Percentiles rank a stretch among this genome's conserved stretches.
Conservation (phyloP, 2,113 vertebrate genomes). For the Catharus minimus region DNA sequence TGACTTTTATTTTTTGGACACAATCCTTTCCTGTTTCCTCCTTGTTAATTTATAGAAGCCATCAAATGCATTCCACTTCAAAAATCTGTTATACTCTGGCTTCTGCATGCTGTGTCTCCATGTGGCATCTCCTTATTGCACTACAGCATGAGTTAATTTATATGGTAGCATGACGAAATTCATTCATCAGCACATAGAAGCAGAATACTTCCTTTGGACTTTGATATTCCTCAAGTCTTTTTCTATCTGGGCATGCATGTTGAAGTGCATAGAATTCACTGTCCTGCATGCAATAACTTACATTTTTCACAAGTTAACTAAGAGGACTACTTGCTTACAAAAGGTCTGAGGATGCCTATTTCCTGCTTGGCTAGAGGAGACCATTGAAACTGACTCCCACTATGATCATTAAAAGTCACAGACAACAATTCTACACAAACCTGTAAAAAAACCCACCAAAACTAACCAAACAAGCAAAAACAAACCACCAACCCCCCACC, state of each 20-base stretch:
- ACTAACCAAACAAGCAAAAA: background rate
- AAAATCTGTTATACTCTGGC: background rate
- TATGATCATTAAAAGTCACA: background rate
- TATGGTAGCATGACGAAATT: background rate
- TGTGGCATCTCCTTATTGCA: background rate
- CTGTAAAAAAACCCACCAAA: background rate
- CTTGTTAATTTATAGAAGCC: background rate
- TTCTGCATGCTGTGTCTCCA: background rate
- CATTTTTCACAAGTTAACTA: background rate
- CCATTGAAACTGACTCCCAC: background rate
- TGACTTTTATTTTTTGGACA: background rate
- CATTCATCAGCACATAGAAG: background rate
- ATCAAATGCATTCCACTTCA: background rate
- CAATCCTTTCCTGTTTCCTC: background rate
- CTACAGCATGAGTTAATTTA: background rate
- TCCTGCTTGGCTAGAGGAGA: background rate
- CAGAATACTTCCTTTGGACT: background rate
- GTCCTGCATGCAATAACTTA: background rate
- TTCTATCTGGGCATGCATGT: background rate
- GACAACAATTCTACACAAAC: background rate
- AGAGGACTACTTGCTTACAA: background rate
- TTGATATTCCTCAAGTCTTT: background rate
- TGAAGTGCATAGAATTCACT: background rate
- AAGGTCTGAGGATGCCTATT: background rate
- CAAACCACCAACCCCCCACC: background rate